A percentile compares a stretch with the other conserved stretches of the same genome.
These are phyloP conservation scores for Cylindroiulus punctatus DNA, from an alignment of 2,888 invertebrate species.

Conservation along the genomic window DNA sequence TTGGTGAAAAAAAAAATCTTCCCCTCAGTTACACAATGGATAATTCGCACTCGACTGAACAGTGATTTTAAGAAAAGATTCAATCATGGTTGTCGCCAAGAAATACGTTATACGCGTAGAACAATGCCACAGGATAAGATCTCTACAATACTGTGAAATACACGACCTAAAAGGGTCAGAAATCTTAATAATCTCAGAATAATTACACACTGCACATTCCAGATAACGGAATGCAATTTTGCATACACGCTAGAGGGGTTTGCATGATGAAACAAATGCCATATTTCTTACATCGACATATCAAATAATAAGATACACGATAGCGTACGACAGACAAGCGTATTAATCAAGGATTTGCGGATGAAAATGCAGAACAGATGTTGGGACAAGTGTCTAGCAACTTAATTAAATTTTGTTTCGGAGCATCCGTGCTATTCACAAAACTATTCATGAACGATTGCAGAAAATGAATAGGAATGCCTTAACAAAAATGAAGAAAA, in stretches of 20 bases:
- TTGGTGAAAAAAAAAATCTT: neutral
- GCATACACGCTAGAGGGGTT: neutral
- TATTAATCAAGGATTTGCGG: neutral
- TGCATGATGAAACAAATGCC: neutral
- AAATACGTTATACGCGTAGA: neutral
- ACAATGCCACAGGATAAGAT: neutral
- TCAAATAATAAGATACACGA: conserved; percentile 1
- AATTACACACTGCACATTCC: neutral
- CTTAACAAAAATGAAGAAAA: conserved; percentile 7
- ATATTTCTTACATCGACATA: neutral
- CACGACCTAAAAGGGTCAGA: neutral
- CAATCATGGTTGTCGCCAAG: conserved; percentile 12
- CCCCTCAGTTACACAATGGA: conserved; percentile 33
- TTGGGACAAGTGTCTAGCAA: conserved; percentile 12
- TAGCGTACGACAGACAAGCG: neutral
- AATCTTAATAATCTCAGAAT: neutral
- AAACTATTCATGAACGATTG: conserved; percentile 24
- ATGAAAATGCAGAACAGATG: conserved; percentile 30
- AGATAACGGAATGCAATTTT: neutral
- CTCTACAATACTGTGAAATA: neutral
- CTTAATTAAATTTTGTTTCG: conserved; percentile 14
- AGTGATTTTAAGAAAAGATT: conserved; percentile 23
- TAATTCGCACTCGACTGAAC: neutral
- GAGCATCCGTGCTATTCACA: neutral
- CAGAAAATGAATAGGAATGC: conserved; percentile 26